Base-by-base conservation (phyloP, 2,113 vertebrate species). In the Neogale vison region DNA sequence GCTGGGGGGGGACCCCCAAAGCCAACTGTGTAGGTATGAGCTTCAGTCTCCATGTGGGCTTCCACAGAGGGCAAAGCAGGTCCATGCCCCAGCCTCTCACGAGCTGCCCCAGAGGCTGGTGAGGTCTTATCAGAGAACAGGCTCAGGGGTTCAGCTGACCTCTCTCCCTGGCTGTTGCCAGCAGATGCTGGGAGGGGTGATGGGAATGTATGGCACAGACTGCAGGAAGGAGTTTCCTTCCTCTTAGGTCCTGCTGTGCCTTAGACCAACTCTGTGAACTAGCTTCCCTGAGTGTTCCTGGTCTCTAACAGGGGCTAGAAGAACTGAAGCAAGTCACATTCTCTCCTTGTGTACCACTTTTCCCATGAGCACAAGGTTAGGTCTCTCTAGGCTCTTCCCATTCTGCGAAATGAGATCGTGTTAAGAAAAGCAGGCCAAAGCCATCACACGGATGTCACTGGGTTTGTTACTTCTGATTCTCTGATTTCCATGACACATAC, bases 391-490 rank as follows among this genome's bases (percentile, higher is more conserved):
- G 45, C 77, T 71, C 86, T 47, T 72, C 31, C 36, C 8, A 0
- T 47, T n/a, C 65, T 69, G 47, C 61, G 67, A 92, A 89, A 84
- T n/a, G 69, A 76, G 79, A 47, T 24, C 47, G 13, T 0, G 11
- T 45, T n/a, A 45, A 76, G 23, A 86, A 42, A 67, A 45, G 26
- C 14, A 42, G 39, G 52, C 39, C 71, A 47, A 55, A 76, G 34
- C n/a, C 26, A 1, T 18, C 1, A 18, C 74, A 24, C 14, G 42
- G 61, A 45, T 0, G 0, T 42, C 72, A 47, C n/a, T 34, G 7
- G 17, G 34, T 34, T 52, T 74, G 90, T 63, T 76, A 69, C 55
- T 26, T 13, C 26, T 5, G 55, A 77, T 52, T 52, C 52, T 85
- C 36, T 9, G 31, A n/a, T 74, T 93, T 85, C 74, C 23, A 63